phyloP scores from a whole-genome alignment of 2,113 vertebrate genomes.

The Scatophagus argus region DNA sequence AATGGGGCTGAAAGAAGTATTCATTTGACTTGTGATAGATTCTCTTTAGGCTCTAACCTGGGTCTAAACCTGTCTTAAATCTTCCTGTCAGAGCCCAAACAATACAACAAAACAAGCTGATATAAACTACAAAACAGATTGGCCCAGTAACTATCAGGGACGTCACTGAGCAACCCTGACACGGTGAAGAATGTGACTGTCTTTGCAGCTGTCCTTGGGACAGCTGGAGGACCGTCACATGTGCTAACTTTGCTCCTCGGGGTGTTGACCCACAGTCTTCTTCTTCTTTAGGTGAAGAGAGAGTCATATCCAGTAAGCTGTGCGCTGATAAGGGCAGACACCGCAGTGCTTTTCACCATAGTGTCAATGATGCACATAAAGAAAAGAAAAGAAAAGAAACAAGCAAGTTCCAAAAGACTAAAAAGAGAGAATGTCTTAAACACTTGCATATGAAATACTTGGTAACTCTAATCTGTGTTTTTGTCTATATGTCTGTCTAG shows the following conservation, averaged over 20 bases:
- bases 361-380: constrained; percentile 60
- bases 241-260: constrained; percentile 29
- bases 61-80: constrained; percentile 46
- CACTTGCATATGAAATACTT: constrained; percentile 52
- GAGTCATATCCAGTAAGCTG: constrained; percentile 55
- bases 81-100: neutral
- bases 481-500: constrained; percentile 61
- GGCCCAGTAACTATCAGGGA: constrained; percentile 26
- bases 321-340: constrained; percentile 76
- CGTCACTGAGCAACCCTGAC: constrained; percentile 41
- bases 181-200: constrained; percentile 55
- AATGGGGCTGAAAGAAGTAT: constrained; percentile 22
- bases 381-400: constrained; percentile 34
- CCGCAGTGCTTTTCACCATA: constrained; percentile 79
- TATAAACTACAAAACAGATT: constrained; percentile 9
- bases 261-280: constrained; percentile 37
- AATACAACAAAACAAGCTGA: neutral
- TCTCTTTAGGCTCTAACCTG: constrained; percentile 16
- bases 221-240: constrained; percentile 66
- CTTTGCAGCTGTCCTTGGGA: constrained; percentile 69
- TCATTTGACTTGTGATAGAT: constrained; percentile 10
- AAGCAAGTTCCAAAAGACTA: constrained; percentile 66
- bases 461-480: constrained; percentile 61
- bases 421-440: constrained; percentile 66
- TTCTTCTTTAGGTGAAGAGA: constrained; percentile 27